Evolutionary conservation across 2,797 vertebrate genomes (phyloP).

Genomic region (Morus bassanus): DNA sequence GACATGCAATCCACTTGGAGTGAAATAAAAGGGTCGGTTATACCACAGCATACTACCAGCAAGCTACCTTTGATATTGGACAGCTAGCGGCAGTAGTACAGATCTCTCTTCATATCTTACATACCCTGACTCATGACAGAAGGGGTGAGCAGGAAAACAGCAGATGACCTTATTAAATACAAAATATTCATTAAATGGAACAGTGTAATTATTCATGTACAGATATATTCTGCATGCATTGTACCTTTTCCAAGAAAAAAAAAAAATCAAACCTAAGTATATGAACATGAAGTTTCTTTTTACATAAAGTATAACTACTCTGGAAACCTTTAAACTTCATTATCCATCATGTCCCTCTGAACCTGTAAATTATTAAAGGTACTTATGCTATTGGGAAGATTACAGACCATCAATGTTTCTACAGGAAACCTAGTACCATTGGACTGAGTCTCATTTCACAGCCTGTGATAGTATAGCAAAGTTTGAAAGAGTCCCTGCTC

Average conservation of each 20-base stretch:
- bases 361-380: neutral
- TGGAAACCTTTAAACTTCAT: neutral
- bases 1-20: neutral
- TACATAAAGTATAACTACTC: neutral
- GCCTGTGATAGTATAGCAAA: neutral
- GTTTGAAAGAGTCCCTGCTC: neutral
- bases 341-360: neutral
- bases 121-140: neutral
- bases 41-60: neutral
- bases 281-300: neutral
- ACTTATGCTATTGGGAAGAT: neutral
- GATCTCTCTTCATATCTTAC: neutral
- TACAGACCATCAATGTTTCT: neutral
- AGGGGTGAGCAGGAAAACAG: neutral
- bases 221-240: neutral
- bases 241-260: neutral
- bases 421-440: neutral
- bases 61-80: neutral
- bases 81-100: neutral
- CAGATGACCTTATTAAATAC: neutral
- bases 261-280: neutral
- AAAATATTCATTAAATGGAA: neutral
- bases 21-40: neutral
- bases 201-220: neutral
- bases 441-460: neutral